Base-by-base conservation (phyloP, 1,140 invertebrate species). In the Atta texana region DNA sequence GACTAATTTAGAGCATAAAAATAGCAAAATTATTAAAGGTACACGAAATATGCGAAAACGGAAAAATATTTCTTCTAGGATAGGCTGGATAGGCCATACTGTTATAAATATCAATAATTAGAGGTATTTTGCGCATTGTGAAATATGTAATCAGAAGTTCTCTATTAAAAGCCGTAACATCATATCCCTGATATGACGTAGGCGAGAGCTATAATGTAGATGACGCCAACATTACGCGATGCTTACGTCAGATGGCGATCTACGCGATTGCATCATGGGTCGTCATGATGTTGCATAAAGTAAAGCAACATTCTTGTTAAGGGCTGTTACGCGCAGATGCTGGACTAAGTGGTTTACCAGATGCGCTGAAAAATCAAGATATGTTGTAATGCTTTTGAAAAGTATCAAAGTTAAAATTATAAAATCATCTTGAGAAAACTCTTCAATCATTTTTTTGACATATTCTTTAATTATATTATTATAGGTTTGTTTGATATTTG, bases 221-320 rank as follows among this genome's bases (percentile, higher is more conserved):
- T 68, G 63, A 80, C n/a, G 44, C 34, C 39, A 44, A 39, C 28
- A 78, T 78, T 78, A 51, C 61, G 59, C 44, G 44, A 21, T 44
- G 44, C 49, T 80, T 69, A 80, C 61, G 77, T 80, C 77, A 80
- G 63, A 80, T 80, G 59, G 77, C 77, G 64, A 80, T 80, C 28
- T 21, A 39, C 18, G 31, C n/a, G 63, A 80, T 68, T 80, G 63
- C 63, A 80, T 80, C 77, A 61, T 14, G 8, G 21, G 16, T 55
- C 12, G 44, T 72, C 69, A 34, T 68, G 28, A 68, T 51, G 63
- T 68, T 80, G 76, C 76, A 78, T 49, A 66, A 78, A 18, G 24
- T 44, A 34, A 53, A 78, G 39, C 28, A 66, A 68, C 76, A 53
- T 53, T 80, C 76, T 80, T 80, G 76, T 34, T 80, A 80, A 80